Percentiles rank a stretch among this genome's conserved stretches.
phyloP scores from a whole-genome alignment of 2,888 invertebrate genomes.

The Cheilosia soror region DNA sequence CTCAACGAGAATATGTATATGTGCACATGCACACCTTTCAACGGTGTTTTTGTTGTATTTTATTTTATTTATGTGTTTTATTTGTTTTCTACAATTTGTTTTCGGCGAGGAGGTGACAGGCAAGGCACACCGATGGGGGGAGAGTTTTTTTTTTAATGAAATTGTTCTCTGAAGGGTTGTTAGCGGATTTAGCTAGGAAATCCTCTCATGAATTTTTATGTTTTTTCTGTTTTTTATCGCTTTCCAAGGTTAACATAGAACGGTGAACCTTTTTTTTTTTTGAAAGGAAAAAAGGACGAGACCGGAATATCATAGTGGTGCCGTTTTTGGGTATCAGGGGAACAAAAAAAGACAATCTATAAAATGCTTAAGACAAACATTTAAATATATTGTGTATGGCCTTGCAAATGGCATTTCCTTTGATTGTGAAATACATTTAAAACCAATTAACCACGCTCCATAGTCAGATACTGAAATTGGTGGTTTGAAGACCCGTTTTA shows the following conservation, averaged over 20 bases:
- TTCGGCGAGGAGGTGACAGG: conserved; percentile 35
- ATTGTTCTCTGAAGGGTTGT: conserved; percentile 74
- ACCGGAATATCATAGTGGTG: conserved; percentile 33
- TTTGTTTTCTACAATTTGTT: conserved; percentile 67
- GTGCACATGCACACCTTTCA: conserved; percentile 40
- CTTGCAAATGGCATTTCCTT: conserved; percentile 18
- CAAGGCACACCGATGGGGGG: conserved; percentile 23
- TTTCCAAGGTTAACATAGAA: conserved; percentile 42
- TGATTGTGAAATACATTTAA: conserved; percentile 45
- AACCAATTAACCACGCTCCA: conserved; percentile 66
- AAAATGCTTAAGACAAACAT: conserved; percentile 65
- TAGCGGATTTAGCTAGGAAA: conserved; percentile 67
- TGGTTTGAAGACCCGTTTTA: background rate
- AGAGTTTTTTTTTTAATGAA: conserved; percentile 60
- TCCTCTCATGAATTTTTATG: conserved; percentile 75
- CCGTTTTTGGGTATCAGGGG: background rate
- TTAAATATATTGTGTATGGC: conserved; percentile 33
- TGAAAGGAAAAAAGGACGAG: conserved; percentile 16
- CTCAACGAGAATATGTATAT: background rate
- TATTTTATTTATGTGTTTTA: conserved; percentile 55
- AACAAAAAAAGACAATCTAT: background rate
- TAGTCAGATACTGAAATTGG: conserved; percentile 38
- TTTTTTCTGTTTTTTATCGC: conserved; percentile 46
- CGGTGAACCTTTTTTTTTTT: conserved; percentile 30
- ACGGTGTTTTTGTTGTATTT: conserved; percentile 19